Evolutionary conservation across 2,113 vertebrate genomes (phyloP), one percentile per base, ranked within the genome.

Genomic region (Polypterus bichir): DNA sequence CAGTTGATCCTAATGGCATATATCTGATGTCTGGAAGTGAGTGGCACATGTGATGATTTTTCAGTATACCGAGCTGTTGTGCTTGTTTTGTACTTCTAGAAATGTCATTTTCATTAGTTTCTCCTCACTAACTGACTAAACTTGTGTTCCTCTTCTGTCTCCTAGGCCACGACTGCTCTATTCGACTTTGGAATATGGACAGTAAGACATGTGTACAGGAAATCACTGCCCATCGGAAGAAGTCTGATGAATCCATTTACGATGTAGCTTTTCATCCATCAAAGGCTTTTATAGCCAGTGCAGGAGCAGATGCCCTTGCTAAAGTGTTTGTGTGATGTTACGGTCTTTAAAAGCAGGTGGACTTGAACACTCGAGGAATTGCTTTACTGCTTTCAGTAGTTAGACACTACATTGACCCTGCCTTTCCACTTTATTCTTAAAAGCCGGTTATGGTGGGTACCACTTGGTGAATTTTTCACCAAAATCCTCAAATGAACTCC

Each of bases 1-100:
- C 95, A 63, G 93, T 99, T 70, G 96, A 99, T 82, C 95, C 96
- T 57, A 99, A 99, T 76, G 96, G 96, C 78, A 98, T 99, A 78
- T 99, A 99, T 82, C 82, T 99, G 83, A 97, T 99, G 91, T 99
- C 96, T 65, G 95, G 95, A 87, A 99, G 95, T 98, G 87, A 92
- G 93, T 85, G 59, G 27, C 27, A 27, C 27, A 27, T 27, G 27
- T 27, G 27, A 27, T 27, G 27, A 27, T 27, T 27, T 27, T 27
- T 27, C 27, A 27, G 27, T 27, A 27, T 27, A 27, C 27, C 27
- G 27, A 27, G 27, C 27, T 27, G 27, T 27, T 27, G 27, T 27
- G 27, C 27, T 27, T 27, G 27, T 27, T 27, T 27, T 27, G 27
- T 27, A 27, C 27, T 27, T 27, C 27, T 27, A 27, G 27, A 27